Conservation (phyloP, 2,888 invertebrate genomes). For the Tuberolachnus salignus region DNA sequence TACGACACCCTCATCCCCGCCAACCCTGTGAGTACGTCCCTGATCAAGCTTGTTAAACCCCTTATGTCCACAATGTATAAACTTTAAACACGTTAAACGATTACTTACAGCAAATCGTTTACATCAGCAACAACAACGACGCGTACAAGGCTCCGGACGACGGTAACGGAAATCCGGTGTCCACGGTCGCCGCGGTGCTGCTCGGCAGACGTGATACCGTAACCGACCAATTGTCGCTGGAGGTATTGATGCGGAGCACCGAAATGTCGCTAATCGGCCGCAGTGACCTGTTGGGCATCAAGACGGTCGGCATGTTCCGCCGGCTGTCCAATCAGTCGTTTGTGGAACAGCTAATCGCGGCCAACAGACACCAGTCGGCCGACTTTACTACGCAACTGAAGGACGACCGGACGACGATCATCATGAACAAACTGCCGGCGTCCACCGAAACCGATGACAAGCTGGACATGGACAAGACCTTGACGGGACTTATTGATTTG, state of each 20-base stretch:
- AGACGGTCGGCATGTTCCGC: slow-evolving; percentile 4
- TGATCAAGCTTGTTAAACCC: no score
- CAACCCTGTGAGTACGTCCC: no score
- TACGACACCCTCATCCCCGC: no score
- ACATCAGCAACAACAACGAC: slow-evolving; percentile 28
- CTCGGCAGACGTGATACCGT: slow-evolving; percentile 67
- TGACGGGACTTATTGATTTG: slow-evolving; percentile 58
- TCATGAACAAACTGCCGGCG: not conserved
- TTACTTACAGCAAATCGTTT: slow-evolving; percentile 21
- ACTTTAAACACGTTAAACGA: no score
- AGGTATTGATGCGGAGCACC: slow-evolving; percentile 66
- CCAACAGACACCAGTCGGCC: not conserved
- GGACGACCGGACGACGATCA: not conserved
- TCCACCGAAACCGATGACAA: not conserved
- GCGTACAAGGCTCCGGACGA: not conserved
- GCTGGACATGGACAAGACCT: slow-evolving; percentile 58
- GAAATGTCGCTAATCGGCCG: slow-evolving; percentile 69
- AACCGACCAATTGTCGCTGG: slow-evolving; percentile 66
- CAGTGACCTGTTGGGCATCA: slow-evolving; percentile 64
- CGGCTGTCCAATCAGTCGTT: slow-evolving; percentile 31
- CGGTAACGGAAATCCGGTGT: slow-evolving; percentile 64
- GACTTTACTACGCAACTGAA: not conserved
- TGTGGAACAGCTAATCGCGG: not conserved
- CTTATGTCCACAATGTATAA: no score
- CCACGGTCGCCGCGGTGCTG: slow-evolving; percentile 66